These are phyloP conservation scores for Drosophila triauraria DNA, from an alignment of 1,140 invertebrate genomes.

Conservation along the genomic window DNA sequence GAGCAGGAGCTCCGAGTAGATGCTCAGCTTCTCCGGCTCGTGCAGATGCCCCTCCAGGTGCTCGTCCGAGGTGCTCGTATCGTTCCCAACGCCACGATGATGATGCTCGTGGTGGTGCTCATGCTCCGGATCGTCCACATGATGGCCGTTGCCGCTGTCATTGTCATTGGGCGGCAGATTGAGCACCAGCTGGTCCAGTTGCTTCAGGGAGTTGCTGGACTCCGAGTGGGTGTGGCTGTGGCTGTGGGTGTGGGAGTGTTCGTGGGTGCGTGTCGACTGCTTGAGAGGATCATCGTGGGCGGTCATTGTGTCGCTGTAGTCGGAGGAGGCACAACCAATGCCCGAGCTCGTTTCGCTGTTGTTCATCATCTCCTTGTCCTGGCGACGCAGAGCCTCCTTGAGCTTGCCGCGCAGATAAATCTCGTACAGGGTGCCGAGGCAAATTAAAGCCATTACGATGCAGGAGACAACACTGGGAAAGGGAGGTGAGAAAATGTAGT, in stretches of 20 bases:
- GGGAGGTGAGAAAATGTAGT: no score
- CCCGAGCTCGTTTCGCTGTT: conserved; percentile 84
- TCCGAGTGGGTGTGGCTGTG: conserved; percentile 47
- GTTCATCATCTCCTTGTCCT: conserved; percentile 83
- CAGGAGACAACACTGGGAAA: conserved; percentile 87
- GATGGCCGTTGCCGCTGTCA: conserved; percentile 76
- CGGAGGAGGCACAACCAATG: conserved; percentile 85
- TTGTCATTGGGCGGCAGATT: conserved; percentile 74
- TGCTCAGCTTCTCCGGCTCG: conserved; percentile 85
- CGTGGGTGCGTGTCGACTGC: conserved; percentile 46
- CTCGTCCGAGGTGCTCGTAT: conserved; percentile 87
- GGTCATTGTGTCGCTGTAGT: conserved; percentile 79
- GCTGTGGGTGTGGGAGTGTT: conserved; percentile 22
- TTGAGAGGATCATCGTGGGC: conserved; percentile 68
- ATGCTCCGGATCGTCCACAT: conserved; percentile 84
- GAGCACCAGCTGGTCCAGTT: conserved; percentile 75
- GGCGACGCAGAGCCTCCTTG: conserved; percentile 70
- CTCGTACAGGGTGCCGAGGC: conserved; percentile 88
- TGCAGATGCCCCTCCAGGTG: conserved; percentile 86
- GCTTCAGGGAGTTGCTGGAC: conserved; percentile 68
- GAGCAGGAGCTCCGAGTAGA: conserved; percentile 90
- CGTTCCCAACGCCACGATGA: conserved; percentile 85
- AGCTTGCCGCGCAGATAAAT: conserved; percentile 86
- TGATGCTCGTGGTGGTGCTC: conserved; percentile 53
- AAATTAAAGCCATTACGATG: conserved; percentile 87